Percentiles rank a stretch among this genome's conserved stretches.
Conservation (phyloP, 1,140 invertebrate species). For the Calephelis virginiensis region DNA sequence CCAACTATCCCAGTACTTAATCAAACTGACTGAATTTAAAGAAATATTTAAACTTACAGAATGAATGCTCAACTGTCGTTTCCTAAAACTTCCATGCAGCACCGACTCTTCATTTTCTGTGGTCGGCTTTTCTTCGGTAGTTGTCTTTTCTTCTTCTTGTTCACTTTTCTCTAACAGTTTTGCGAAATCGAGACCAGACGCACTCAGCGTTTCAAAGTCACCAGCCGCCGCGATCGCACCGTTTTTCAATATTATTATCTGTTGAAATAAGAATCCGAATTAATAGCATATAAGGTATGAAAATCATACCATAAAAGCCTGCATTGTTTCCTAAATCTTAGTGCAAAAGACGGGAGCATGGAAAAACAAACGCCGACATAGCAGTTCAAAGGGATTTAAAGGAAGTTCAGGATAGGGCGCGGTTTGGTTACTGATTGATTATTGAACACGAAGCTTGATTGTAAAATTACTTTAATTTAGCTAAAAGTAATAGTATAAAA, state of each 20-base stretch:
- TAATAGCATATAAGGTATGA: neutral
- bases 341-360: too few relatives aligned
- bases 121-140: constrained; percentile 37
- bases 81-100: constrained; percentile 62
- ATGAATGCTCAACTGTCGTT: constrained; percentile 74
- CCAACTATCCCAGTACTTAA: too few relatives aligned
- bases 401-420: too few relatives aligned
- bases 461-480: too few relatives aligned
- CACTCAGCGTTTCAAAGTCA: constrained; percentile 81
- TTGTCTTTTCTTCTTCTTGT: constrained; percentile 63
- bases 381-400: too few relatives aligned
- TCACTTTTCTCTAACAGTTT: constrained; percentile 79
- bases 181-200: constrained; percentile 82
- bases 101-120: constrained; percentile 44
- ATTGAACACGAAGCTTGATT: too few relatives aligned
- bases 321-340: too few relatives aligned
- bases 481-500: too few relatives aligned
- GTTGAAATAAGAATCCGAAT: constrained; percentile 22
- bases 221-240: constrained; percentile 81
- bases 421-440: too few relatives aligned
- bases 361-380: too few relatives aligned
- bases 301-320: too few relatives aligned
- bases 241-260: constrained; percentile 82
- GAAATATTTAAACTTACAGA: constrained; percentile 51
- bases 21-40: too few relatives aligned